Conservation (phyloP, 2,888 invertebrate species). For the Phragmatobia fuliginosa region DNA sequence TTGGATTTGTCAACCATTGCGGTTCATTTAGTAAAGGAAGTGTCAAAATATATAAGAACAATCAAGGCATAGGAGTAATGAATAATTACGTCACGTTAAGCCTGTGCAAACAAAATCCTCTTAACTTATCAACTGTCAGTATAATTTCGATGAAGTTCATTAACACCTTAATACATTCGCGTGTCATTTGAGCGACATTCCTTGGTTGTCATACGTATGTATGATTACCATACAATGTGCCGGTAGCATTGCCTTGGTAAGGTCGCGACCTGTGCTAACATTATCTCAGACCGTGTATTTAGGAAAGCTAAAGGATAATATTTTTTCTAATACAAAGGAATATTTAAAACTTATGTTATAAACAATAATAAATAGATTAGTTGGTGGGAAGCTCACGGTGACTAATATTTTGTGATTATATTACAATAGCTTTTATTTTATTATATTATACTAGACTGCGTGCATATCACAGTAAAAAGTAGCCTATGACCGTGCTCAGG, state of each 20-base stretch:
- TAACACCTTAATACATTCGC: conserved; percentile 61
- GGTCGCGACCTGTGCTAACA: conserved; percentile 63
- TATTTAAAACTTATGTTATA: background rate
- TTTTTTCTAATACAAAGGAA: background rate
- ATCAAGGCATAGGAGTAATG: conserved; percentile 1
- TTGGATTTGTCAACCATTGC: background rate
- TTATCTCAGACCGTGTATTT: conserved; percentile 44
- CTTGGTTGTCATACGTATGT: conserved; percentile 58
- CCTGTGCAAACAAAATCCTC: conserved; percentile 35
- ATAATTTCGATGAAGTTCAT: conserved; percentile 56
- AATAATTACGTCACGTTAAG: conserved; percentile 17
- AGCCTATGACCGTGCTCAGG: no score
- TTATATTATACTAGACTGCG: no score
- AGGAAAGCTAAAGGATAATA: conserved; percentile 2
- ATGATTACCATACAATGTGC: conserved; percentile 84
- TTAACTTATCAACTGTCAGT: conserved; percentile 52
- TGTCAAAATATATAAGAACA: background rate
- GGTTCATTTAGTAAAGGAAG: background rate
- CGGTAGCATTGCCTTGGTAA: conserved; percentile 72
- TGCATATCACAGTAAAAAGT: no score
- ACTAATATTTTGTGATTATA: background rate
- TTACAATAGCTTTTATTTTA: no score
- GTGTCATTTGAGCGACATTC: conserved; percentile 62
- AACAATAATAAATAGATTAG: background rate
- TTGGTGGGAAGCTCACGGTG: background rate